phyloP scores from a whole-genome alignment of 2,888 invertebrate species.

The Scelioninae gen. 1 region DNA sequence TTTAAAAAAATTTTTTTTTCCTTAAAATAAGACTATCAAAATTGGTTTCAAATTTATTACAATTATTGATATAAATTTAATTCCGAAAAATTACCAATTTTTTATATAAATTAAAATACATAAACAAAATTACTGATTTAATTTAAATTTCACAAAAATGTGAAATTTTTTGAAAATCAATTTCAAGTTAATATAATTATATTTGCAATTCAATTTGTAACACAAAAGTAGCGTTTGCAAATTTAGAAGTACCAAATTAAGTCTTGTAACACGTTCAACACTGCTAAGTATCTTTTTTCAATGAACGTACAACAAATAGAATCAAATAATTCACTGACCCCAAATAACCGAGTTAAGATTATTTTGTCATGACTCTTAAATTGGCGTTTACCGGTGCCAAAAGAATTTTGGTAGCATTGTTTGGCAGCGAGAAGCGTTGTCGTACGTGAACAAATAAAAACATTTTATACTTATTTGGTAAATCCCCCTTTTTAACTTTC shows the following conservation, averaged over 20 bases:
- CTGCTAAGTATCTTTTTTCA: constrained; percentile 4
- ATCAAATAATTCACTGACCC: constrained; percentile 28
- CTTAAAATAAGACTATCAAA: too few relatives aligned
- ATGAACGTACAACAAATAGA: constrained; percentile 9
- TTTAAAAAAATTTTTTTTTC: too few relatives aligned
- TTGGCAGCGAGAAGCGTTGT: constrained; percentile 18
- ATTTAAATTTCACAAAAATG: too few relatives aligned
- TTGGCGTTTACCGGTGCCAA: constrained; percentile 32
- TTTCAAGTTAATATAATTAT: background rate
- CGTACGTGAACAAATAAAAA: constrained; percentile 1
- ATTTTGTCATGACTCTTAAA: constrained; percentile 18
- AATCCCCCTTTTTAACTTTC: background rate
- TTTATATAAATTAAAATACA: too few relatives aligned
- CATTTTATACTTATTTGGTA: constrained; percentile 10
- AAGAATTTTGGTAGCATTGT: constrained; percentile 9
- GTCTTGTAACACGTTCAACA: background rate
- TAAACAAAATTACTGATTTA: too few relatives aligned
- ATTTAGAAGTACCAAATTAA: background rate
- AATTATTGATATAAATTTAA: too few relatives aligned
- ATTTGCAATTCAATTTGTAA: background rate
- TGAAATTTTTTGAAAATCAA: background rate
- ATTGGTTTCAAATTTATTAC: too few relatives aligned
- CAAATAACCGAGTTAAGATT: constrained; percentile 10
- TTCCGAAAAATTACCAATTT: too few relatives aligned
- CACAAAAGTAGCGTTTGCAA: background rate